phyloP scores from a whole-genome alignment of 1,140 invertebrate species.

The Carposina sasakii region DNA sequence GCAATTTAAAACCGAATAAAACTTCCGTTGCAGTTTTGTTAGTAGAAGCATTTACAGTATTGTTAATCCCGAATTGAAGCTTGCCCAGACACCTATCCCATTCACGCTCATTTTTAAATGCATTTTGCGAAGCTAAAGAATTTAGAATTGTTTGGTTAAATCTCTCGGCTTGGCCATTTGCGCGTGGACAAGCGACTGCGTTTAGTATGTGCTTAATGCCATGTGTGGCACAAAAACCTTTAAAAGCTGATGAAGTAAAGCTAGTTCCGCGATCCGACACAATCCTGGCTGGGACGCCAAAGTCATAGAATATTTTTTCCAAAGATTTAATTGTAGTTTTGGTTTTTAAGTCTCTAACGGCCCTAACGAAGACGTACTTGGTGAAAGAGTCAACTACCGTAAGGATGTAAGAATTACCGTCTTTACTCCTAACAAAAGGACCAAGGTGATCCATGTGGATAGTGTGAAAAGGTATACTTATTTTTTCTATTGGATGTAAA shows the following conservation, averaged over 20 bases:
- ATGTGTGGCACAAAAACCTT: neutral
- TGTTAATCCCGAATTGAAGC: conserved; percentile 12
- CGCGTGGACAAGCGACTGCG: conserved; percentile 12
- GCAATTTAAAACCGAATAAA: conserved; percentile 1
- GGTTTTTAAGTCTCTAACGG: neutral
- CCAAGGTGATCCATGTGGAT: conserved; percentile 1
- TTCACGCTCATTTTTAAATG: conserved; percentile 3
- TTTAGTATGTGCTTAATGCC: conserved; percentile 9
- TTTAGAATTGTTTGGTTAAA: conserved; percentile 9
- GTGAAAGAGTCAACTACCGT: conserved; percentile 1
- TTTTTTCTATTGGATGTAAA: conserved; percentile 5
- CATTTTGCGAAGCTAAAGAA: conserved; percentile 7
- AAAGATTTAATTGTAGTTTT: conserved; percentile 1
- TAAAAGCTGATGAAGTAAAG: conserved; percentile 6
- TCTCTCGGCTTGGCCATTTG: conserved; percentile 14
- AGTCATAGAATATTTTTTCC: conserved; percentile 6
- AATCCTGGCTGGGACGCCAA: conserved; percentile 3
- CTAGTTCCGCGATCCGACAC: conserved; percentile 6
- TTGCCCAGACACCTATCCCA: conserved; percentile 8
- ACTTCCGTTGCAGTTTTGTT: conserved; percentile 3
- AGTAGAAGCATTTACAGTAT: conserved; percentile 9
- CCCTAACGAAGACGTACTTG: neutral
- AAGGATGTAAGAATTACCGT: neutral
- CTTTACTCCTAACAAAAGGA: conserved; percentile 1
- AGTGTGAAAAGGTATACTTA: neutral